Conservation (phyloP, 2,888 invertebrate genomes). For the Acrobasis suavella region DNA sequence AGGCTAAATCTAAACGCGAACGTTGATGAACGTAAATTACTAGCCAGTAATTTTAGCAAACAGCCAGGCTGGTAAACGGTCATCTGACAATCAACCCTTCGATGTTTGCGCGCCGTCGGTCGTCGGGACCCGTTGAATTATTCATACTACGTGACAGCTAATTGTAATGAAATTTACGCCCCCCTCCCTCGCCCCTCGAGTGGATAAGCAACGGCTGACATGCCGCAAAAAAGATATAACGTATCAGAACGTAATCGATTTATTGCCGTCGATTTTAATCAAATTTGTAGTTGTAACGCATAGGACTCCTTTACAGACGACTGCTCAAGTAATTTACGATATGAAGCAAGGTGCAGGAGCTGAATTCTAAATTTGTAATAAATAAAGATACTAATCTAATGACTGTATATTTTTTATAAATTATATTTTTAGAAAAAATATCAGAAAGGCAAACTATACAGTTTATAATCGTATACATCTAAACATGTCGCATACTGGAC, state of each 20-base stretch:
- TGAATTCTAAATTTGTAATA: not conserved
- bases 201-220: conserved; percentile 37
- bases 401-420: too few relatives aligned
- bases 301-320: not conserved
- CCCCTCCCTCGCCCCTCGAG: conserved; percentile 40
- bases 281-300: conserved; percentile 12
- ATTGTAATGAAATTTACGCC: conserved; percentile 81
- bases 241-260: conserved; percentile 14
- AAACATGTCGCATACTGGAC: too few relatives aligned
- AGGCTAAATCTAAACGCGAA: conserved; percentile 30
- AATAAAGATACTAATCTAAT: too few relatives aligned
- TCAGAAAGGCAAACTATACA: too few relatives aligned
- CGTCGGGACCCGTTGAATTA: conserved; percentile 66
- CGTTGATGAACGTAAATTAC: conserved; percentile 67
- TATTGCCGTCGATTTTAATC: conserved; percentile 12
- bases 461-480: too few relatives aligned
- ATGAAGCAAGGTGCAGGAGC: not conserved
- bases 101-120: conserved; percentile 61
- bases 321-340: not conserved
- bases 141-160: conserved; percentile 74
- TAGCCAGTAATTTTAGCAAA: conserved; percentile 58
- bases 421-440: too few relatives aligned
- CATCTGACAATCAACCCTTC: conserved; percentile 73
- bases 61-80: conserved; percentile 49
- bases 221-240: conserved; percentile 22